Evolutionary conservation across 2,113 vertebrate genomes (phyloP), one percentile per base, ranked within the genome.

Genomic region (Benitochromis conjunctus): DNA sequence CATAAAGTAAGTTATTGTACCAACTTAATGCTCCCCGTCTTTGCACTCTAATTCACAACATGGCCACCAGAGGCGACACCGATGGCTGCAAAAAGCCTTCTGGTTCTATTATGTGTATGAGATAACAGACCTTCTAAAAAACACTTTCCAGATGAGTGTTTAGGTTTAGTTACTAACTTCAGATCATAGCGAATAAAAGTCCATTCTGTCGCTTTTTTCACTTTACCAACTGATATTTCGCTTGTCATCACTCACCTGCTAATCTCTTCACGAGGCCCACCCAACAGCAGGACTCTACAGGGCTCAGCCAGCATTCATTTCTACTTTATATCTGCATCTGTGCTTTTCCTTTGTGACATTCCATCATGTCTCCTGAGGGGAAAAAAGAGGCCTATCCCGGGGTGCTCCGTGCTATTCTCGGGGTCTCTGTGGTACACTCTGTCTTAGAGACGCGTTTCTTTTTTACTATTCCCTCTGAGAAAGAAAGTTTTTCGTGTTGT

Each of bases 171-270:
- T 16, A 74, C 14, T 18, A 26, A 16, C 48, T 74, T 29, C 66
- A 48, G 24, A 1, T 74, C 43, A 24, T 24, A 26, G 7, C 46
- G 41, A 46, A 26, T 71, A 46, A 46, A 71, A 71, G 38, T 2
- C 64, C 38, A 18, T 71, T 71, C 7, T 66, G 19, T 41, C 1
- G 0, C 34, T 66, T 66, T 66, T 66, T 69, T 24, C 38, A 43
- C 38, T 43, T 69, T 4, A 24, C 5, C 38, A 43, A 46, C 12
- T 46, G 0, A 43, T 46, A 71, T 71, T 71, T 46, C 24, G 5
- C 66, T 21, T 1, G 3, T 74, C 0, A 51, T 51, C 0, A 14
- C 6, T 0, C 41, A 31, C 24, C 43, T 38, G 18, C 34, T 14
- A 1, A 80, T 48, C 0, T 60, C 7, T 24, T 43, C 34, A 60